Percentiles rank a stretch among this genome's conserved stretches.
Conservation (phyloP, 1,140 invertebrate genomes). For the Bicyclus anynana region DNA sequence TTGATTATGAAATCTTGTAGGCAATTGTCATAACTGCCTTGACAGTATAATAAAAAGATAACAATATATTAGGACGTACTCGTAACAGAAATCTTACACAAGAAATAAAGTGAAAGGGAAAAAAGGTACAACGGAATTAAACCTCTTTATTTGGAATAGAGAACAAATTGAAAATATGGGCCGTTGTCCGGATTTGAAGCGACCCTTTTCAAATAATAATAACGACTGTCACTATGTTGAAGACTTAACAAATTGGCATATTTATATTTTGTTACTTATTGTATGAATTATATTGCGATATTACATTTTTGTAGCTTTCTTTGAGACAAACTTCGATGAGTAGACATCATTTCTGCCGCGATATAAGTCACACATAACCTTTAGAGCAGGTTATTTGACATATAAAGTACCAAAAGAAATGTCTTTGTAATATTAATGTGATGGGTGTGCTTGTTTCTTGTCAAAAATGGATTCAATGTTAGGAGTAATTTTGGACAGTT, state of each 20-base stretch:
- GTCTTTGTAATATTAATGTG: no score
- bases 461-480: no score
- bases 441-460: no score
- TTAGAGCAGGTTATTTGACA: no score
- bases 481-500: no score
- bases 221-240: constrained; percentile 10
- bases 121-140: constrained; percentile 7
- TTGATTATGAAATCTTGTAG: no score
- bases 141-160: constrained; percentile 9
- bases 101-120: constrained; percentile 6
- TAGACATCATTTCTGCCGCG: no score
- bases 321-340: no score
- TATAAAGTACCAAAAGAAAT: no score
- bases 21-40: no score
- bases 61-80: neutral
- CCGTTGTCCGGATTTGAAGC: constrained; percentile 7
- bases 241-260: constrained; percentile 6
- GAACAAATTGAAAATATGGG: constrained; percentile 17
- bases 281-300: neutral
- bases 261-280: neutral
- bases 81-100: neutral
- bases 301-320: no score
- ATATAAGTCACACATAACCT: no score
- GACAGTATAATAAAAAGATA: neutral
- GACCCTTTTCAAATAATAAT: constrained; percentile 18